A percentile compares a stretch with the other conserved stretches of the same genome.
These are phyloP conservation scores for Morone saxatilis DNA, from an alignment of 2,113 vertebrate species.

Conservation along the genomic window DNA sequence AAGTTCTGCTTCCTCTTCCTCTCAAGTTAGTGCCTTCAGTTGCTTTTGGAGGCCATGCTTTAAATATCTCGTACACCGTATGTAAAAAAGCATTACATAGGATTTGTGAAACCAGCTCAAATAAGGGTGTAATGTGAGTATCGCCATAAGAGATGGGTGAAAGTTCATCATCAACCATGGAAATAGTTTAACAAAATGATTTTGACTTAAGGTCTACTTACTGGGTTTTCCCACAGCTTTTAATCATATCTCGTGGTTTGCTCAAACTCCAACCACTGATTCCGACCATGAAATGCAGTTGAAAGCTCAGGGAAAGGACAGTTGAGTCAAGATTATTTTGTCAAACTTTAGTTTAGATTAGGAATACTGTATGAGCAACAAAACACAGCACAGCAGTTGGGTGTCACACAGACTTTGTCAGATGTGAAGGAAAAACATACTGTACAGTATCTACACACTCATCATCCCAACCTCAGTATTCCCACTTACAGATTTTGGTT, in stretches of 20 bases:
- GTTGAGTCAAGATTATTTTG: not conserved
- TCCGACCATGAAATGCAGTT: not conserved
- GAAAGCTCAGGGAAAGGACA: not conserved
- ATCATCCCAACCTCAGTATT: no score
- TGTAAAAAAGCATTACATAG: not conserved
- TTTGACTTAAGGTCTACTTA: not conserved
- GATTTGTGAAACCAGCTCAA: no score
- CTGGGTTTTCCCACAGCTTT: not conserved
- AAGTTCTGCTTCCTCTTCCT: conserved; percentile 69
- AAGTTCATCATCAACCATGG: not conserved
- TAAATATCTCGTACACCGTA: conserved; percentile 32
- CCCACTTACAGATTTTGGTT: no score
- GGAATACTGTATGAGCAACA: not conserved
- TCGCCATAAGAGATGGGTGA: not conserved
- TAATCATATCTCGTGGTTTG: not conserved
- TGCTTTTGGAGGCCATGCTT: conserved; percentile 41
- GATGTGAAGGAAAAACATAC: no score
- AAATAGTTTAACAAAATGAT: not conserved
- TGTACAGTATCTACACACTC: no score
- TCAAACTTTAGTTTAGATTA: not conserved
- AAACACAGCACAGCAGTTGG: not conserved
- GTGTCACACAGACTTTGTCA: not conserved
- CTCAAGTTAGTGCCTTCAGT: conserved; percentile 69
- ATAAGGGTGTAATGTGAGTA: no score
- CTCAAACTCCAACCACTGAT: not conserved